phyloP scores from a whole-genome alignment of 2,888 invertebrate species.

The Thera obeliscata region DNA sequence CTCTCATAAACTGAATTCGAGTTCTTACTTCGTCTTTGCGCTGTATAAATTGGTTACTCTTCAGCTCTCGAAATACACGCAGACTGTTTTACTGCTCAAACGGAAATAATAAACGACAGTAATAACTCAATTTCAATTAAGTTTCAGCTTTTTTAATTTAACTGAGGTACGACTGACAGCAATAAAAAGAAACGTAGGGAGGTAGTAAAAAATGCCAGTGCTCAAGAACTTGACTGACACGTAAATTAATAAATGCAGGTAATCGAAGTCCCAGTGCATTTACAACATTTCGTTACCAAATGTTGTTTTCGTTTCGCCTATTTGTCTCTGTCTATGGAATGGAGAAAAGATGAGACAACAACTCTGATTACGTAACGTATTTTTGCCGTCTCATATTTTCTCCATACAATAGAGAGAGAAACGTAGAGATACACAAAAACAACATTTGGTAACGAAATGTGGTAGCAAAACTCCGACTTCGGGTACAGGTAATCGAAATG shows the following conservation, averaged over 20 bases:
- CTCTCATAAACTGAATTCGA: not conserved
- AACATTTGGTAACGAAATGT: too few relatives aligned
- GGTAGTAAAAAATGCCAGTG: not conserved
- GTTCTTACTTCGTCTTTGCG: not conserved
- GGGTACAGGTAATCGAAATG: not conserved
- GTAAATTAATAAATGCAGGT: not conserved
- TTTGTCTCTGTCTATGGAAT: too few relatives aligned
- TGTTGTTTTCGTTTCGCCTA: too few relatives aligned
- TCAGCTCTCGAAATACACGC: constrained; percentile 22
- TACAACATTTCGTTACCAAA: too few relatives aligned
- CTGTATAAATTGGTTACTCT: not conserved
- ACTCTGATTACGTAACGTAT: too few relatives aligned
- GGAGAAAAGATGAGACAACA: too few relatives aligned
- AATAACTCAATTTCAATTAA: constrained; percentile 38
- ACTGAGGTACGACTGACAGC: constrained; percentile 25
- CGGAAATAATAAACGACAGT: constrained; percentile 37
- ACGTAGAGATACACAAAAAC: too few relatives aligned
- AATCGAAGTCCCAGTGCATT: too few relatives aligned
- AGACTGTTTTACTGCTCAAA: constrained; percentile 31
- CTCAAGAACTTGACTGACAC: not conserved
- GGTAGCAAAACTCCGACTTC: too few relatives aligned
- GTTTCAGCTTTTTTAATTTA: constrained; percentile 20
- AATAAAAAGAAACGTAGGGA: constrained; percentile 8
- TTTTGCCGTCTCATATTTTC: too few relatives aligned
- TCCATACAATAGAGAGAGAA: too few relatives aligned